Percentiles rank a stretch among this genome's conserved stretches.
Conservation (phyloP, 2,797 vertebrate species). For the Spondyliosoma cantharus region DNA sequence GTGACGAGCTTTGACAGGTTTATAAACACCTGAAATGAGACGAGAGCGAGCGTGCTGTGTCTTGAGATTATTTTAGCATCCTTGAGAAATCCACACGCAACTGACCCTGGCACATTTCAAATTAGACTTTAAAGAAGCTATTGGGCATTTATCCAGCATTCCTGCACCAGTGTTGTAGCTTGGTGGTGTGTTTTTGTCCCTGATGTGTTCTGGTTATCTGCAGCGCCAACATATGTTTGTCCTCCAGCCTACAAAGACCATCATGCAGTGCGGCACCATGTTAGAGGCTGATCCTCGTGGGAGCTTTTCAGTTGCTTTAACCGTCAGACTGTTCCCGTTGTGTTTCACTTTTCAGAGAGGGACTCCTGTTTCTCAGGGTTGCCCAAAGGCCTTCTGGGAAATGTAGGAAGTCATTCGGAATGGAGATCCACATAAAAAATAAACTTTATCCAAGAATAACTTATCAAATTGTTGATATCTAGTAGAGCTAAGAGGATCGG, state of each 20-base stretch:
- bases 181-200: constrained; percentile 17
- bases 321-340: not conserved
- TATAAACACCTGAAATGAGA: constrained; percentile 59
- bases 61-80: constrained; percentile 40
- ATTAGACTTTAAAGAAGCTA: not conserved
- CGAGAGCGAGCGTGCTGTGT: constrained; percentile 9
- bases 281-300: not conserved
- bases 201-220: not conserved
- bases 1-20: constrained; percentile 62
- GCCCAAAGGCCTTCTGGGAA: constrained; percentile 34
- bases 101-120: not conserved
- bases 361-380: not conserved
- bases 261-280: constrained; percentile 30
- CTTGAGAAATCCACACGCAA: not conserved
- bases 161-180: not conserved
- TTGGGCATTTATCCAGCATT: not conserved
- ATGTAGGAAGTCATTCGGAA: constrained; percentile 9
- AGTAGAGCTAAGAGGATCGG: not conserved
- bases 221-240: constrained; percentile 1
- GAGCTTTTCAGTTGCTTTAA: not conserved
- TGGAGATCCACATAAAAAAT: not conserved
- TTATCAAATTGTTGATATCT: not conserved
- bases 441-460: not conserved
- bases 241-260: constrained; percentile 17
- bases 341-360: not conserved